Conservation (phyloP, 2,888 invertebrate species). For the Branchipolynoe longqiensis region DNA sequence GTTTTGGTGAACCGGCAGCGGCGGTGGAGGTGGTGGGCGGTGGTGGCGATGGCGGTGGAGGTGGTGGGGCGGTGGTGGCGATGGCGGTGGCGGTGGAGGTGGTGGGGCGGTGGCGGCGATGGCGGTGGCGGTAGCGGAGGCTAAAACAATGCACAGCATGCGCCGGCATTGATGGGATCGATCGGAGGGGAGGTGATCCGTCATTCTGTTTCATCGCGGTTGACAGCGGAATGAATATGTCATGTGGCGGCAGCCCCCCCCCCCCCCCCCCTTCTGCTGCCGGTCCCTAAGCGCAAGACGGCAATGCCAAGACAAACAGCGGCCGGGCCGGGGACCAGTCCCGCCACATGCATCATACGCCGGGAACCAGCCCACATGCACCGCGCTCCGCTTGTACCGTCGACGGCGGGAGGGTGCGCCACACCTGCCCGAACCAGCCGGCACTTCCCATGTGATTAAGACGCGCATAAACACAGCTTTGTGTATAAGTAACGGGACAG, state of each 20-base stretch:
- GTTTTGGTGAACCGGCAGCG: no score
- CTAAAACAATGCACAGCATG: conserved; percentile 42
- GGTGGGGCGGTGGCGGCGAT: not conserved
- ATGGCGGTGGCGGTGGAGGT: no score
- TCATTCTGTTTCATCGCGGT: conserved; percentile 35
- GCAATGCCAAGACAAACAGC: conserved; percentile 25
- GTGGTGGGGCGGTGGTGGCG: no score
- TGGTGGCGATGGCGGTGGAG: no score
- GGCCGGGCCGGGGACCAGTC: not conserved
- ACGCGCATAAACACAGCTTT: not conserved
- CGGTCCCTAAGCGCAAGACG: conserved; percentile 41
- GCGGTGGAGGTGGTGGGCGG: no score
- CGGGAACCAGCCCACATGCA: conserved; percentile 5
- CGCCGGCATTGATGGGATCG: conserved; percentile 22
- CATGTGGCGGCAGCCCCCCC: conserved; percentile 3
- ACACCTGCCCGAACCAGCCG: not conserved
- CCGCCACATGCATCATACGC: not conserved
- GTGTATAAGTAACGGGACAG: not conserved
- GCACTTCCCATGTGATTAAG: not conserved
- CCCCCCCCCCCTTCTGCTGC: not conserved
- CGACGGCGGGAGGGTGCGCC: not conserved
- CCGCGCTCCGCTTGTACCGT: no score
- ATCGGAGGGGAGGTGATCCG: conserved; percentile 5
- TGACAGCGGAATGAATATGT: conserved; percentile 47
- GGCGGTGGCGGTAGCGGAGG: not conserved